Evolutionary conservation across 1,140 invertebrate species (phyloP).

Genomic region (Episyrphus balteatus): DNA sequence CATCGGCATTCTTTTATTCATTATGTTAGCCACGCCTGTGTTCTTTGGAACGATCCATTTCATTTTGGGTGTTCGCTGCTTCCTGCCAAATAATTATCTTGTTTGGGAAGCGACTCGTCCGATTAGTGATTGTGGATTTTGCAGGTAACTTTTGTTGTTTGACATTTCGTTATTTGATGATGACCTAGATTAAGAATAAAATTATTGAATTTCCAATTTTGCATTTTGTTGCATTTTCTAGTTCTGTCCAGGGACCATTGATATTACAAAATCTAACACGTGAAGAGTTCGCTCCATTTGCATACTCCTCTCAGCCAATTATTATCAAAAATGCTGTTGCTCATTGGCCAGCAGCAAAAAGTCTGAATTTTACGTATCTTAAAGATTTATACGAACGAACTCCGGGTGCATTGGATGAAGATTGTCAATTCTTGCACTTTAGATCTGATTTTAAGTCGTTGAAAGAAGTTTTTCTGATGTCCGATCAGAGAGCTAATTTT

Average conservation of each 20-base stretch:
- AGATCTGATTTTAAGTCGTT: slow-evolving; percentile 71
- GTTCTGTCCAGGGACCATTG: slow-evolving; percentile 47
- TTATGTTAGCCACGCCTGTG: slow-evolving; percentile 28
- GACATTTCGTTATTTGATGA: background rate
- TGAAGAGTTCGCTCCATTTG: slow-evolving; percentile 53
- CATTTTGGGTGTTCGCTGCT: slow-evolving; percentile 49
- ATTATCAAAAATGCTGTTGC: slow-evolving; percentile 63
- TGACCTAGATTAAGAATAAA: background rate
- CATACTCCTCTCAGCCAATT: slow-evolving; percentile 71
- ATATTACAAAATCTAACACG: slow-evolving; percentile 53
- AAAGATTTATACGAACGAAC: slow-evolving; percentile 58
- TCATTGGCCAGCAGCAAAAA: slow-evolving; percentile 64
- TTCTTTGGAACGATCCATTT: slow-evolving; percentile 30
- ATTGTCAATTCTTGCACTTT: slow-evolving; percentile 85
- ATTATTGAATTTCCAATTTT: background rate
- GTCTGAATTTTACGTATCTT: slow-evolving; percentile 66
- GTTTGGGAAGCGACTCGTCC: slow-evolving; percentile 76
- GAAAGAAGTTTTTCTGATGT: slow-evolving; percentile 69
- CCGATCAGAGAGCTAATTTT: slow-evolving; percentile 49
- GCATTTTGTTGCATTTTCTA: slow-evolving; percentile 11
- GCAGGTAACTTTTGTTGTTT: slow-evolving; percentile 30
- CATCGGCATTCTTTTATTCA: slow-evolving; percentile 27
- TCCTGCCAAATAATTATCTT: slow-evolving; percentile 71
- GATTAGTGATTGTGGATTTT: slow-evolving; percentile 68
- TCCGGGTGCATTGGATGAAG: slow-evolving; percentile 55